phyloP scores from a whole-genome alignment of 2,113 vertebrate species.

The Nothoprocta perdicaria region DNA sequence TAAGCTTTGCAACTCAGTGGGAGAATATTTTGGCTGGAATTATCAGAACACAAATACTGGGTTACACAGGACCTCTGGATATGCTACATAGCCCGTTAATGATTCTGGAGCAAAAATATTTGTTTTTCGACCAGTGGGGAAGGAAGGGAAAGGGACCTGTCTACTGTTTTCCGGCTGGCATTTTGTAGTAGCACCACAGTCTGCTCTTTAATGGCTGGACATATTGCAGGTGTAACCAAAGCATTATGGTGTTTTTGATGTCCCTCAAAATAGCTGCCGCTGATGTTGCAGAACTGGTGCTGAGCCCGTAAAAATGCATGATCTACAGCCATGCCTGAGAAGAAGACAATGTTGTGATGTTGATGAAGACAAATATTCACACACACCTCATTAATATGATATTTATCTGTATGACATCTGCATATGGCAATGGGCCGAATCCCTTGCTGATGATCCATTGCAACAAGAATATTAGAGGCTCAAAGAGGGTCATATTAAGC shows the following conservation, averaged over 20 bases:
- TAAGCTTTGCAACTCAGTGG: neutral
- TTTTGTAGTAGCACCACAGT: neutral
- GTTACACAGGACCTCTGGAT: neutral
- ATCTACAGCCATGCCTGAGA: neutral
- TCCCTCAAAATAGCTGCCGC: conserved; percentile 25
- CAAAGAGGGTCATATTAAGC: neutral
- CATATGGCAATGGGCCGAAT: neutral
- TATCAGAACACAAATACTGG: neutral
- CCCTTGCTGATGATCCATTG: neutral
- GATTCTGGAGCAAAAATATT: neutral
- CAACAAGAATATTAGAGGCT: neutral
- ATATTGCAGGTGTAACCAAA: neutral
- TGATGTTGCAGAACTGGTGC: conserved; percentile 37
- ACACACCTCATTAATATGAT: neutral
- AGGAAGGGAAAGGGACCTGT: neutral
- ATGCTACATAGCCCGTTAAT: neutral
- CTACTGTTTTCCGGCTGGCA: neutral
- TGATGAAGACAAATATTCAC: neutral
- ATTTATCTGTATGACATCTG: neutral
- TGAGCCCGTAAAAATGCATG: conserved; percentile 44
- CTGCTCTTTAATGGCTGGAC: neutral
- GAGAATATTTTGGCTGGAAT: conserved; percentile 16
- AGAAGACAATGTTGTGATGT: neutral
- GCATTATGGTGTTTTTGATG: neutral
- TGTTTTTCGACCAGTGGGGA: neutral